These are phyloP conservation scores for Watsonalla cultraria DNA, from an alignment of 2,888 invertebrate species.

Conservation along the genomic window DNA sequence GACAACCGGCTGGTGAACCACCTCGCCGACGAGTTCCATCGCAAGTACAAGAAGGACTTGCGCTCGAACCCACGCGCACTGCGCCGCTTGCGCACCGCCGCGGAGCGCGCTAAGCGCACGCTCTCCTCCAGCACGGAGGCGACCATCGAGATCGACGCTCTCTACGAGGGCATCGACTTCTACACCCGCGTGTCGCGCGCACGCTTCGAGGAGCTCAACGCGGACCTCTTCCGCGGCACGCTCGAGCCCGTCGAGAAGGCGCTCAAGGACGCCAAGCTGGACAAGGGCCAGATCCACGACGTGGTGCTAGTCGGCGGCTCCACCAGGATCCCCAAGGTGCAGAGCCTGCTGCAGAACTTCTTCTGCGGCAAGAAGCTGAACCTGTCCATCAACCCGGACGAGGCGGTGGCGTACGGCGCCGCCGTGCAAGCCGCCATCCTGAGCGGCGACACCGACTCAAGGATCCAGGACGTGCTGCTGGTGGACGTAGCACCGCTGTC, in stretches of 20 bases:
- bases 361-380: conserved; percentile 86
- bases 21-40: conserved; percentile 84
- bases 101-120: conserved; percentile 87
- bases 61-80: conserved; percentile 81
- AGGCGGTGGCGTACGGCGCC: conserved; percentile 89
- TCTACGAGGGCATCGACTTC: conserved; percentile 84
- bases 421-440: conserved; percentile 87
- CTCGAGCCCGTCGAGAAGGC: conserved; percentile 89
- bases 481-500: conserved; percentile 82
- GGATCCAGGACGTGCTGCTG: conserved; percentile 19
- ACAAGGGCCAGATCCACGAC: conserved; percentile 86
- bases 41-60: conserved; percentile 85
- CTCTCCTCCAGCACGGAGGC: conserved; percentile 88
- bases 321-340: conserved; percentile 88
- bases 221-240: conserved; percentile 85
- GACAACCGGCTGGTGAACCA: conserved; percentile 82
- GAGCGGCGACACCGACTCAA: conserved; percentile 83
- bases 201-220: conserved; percentile 86
- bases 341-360: conserved; percentile 85
- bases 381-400: conserved; percentile 88
- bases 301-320: conserved; percentile 91
- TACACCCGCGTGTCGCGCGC: conserved; percentile 86
- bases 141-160: conserved; percentile 85
- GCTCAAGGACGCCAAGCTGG: conserved; percentile 86
- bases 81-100: conserved; percentile 85